These are phyloP conservation scores for Micropterix aruncella DNA, from an alignment of 2,888 invertebrate genomes.

Conservation along the genomic window DNA sequence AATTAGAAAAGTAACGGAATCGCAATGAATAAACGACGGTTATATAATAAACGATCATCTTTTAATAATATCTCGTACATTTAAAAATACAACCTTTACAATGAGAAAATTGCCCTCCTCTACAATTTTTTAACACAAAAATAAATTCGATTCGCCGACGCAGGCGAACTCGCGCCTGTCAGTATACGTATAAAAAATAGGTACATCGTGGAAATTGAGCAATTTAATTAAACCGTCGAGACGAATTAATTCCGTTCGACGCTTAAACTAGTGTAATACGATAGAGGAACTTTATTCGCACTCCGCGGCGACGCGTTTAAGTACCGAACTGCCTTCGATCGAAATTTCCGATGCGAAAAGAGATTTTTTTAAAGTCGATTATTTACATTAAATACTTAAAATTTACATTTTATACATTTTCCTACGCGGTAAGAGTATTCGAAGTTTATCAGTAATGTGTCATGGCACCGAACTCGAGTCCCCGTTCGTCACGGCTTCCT, in stretches of 20 bases:
- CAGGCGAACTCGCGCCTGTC: too few relatives aligned
- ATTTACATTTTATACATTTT: too few relatives aligned
- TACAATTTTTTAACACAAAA: too few relatives aligned
- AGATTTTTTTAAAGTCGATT: background rate
- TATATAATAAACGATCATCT: background rate
- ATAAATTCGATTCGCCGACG: background rate
- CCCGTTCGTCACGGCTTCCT: background rate
- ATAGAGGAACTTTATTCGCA: background rate
- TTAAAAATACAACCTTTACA: background rate
- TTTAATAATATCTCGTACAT: background rate
- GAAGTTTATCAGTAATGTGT: too few relatives aligned
- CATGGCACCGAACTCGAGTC: background rate
- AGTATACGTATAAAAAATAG: background rate
- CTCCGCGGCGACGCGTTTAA: background rate
- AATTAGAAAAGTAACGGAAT: constrained; percentile 26
- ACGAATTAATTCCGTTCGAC: background rate
- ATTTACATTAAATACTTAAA: background rate
- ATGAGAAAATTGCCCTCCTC: background rate
- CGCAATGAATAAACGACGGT: background rate
- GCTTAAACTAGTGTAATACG: background rate
- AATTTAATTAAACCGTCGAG: background rate
- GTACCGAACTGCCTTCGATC: background rate
- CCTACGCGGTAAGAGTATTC: too few relatives aligned
- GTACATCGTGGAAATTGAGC: background rate
- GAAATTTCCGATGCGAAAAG: too few relatives aligned